These are phyloP conservation scores for Nerophis ophidion DNA, from an alignment of 2,113 vertebrate genomes.

Conservation along the genomic window DNA sequence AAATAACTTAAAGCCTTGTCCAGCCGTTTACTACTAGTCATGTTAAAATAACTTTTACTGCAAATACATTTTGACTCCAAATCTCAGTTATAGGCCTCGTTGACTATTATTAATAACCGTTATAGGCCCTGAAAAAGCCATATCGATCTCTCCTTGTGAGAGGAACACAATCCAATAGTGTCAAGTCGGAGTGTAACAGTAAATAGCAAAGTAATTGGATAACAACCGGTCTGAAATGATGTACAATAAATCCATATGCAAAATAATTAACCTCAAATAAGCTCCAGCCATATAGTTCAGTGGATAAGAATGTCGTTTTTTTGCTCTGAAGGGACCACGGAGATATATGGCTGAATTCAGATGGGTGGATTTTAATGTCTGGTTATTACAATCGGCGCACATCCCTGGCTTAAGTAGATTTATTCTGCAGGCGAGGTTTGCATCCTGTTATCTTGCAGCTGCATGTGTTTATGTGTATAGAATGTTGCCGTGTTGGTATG, in stretches of 20 bases:
- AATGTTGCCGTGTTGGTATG: too few species aligned
- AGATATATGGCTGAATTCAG: not conserved
- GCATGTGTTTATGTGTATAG: not conserved
- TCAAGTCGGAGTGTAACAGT: not conserved
- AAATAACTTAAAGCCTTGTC: too few species aligned
- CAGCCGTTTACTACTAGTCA: too few species aligned
- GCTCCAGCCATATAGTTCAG: not conserved
- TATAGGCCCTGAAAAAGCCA: too few species aligned
- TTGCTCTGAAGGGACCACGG: not conserved
- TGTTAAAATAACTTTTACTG: too few species aligned
- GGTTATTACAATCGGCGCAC: conserved; percentile 8
- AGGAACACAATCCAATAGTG: not conserved
- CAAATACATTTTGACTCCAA: too few species aligned
- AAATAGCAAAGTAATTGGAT: not conserved
- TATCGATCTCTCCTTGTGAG: too few species aligned
- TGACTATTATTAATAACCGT: too few species aligned
- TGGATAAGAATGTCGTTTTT: not conserved
- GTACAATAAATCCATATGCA: too few species aligned
- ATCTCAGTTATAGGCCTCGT: too few species aligned
- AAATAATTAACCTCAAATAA: not conserved
- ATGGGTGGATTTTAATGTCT: conserved; percentile 5
- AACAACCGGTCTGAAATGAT: not conserved
- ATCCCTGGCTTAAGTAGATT: not conserved
- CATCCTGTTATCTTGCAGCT: not conserved
- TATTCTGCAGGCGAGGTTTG: not conserved